Percentiles rank a stretch among this genome's conserved stretches.
Evolutionary conservation across 30 jellyfish, hydroid and myxozoan species (phyloP).

Genomic region (Cassiopea andromeda): DNA sequence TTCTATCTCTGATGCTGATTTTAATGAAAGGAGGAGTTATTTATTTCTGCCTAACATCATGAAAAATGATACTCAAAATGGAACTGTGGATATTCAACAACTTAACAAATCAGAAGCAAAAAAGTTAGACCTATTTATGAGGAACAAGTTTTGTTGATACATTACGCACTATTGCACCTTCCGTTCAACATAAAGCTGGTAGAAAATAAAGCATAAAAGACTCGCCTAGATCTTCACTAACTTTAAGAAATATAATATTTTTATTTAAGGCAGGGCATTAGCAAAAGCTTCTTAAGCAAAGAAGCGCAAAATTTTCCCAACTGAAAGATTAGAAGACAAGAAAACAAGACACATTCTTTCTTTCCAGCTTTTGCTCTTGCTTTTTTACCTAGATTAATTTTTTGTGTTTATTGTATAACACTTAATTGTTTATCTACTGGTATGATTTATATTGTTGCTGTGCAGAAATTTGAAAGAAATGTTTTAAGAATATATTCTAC

Average conservation of each 20-base stretch:
- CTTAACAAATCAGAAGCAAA: constrained; percentile 22
- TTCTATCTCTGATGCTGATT: not conserved
- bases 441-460: too few relatives aligned
- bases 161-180: not conserved
- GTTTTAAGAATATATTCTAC: not conserved
- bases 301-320: too few relatives aligned
- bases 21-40: constrained; percentile 12
- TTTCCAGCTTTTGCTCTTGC: too few relatives aligned
- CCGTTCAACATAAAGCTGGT: not conserved
- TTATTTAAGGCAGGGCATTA: too few relatives aligned
- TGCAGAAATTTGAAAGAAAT: too few relatives aligned
- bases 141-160: constrained; percentile 43
- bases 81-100: constrained; percentile 22
- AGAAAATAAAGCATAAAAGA: not conserved
- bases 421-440: too few relatives aligned
- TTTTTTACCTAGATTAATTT: too few relatives aligned
- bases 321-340: too few relatives aligned
- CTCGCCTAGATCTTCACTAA: not conserved
- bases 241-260: too few relatives aligned
- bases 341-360: too few relatives aligned
- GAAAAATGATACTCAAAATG: constrained; percentile 37
- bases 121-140: constrained; percentile 57
- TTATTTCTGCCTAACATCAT: constrained; percentile 48
- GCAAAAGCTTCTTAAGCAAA: too few relatives aligned
- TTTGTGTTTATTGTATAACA: too few relatives aligned